These are phyloP conservation scores for Spodoptera littoralis DNA, from an alignment of 2,888 invertebrate species.

Conservation along the genomic window DNA sequence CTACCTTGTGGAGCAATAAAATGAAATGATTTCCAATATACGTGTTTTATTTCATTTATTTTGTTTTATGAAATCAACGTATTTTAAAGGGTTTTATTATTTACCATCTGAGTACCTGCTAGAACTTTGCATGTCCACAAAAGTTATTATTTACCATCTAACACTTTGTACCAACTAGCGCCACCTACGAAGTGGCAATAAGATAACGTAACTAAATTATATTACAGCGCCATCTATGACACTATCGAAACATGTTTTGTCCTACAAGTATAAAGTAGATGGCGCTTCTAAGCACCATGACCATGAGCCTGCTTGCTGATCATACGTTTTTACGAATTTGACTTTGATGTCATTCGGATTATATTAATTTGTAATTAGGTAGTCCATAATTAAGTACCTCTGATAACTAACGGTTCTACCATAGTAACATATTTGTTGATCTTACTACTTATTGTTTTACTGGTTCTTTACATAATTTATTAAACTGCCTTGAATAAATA, in stretches of 20 bases:
- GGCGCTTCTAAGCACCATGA: slow-evolving; percentile 1
- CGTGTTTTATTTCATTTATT: slow-evolving; percentile 65
- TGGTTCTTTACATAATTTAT: neutral
- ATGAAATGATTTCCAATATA: slow-evolving; percentile 77
- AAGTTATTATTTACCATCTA: too few relatives aligned
- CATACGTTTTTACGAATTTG: too few relatives aligned
- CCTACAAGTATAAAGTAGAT: slow-evolving; percentile 6
- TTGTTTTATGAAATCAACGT: neutral
- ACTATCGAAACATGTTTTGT: neutral
- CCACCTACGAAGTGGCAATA: neutral
- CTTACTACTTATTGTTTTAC: too few relatives aligned
- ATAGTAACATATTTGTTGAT: too few relatives aligned
- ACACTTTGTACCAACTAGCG: neutral
- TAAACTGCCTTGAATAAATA: slow-evolving; percentile 17
- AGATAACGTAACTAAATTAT: neutral
- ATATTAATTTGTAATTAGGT: too few relatives aligned
- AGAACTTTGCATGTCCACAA: too few relatives aligned
- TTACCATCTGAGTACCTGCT: too few relatives aligned
- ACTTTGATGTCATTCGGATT: too few relatives aligned
- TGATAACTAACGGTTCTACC: too few relatives aligned
- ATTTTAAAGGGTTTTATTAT: too few relatives aligned
- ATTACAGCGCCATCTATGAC: slow-evolving; percentile 24
- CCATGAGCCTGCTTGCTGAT: too few relatives aligned
- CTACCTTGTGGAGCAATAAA: slow-evolving; percentile 83
- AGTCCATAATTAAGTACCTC: too few relatives aligned